Evolutionary conservation across 2,113 vertebrate genomes (phyloP).

Genomic region (Camelus bactrianus): DNA sequence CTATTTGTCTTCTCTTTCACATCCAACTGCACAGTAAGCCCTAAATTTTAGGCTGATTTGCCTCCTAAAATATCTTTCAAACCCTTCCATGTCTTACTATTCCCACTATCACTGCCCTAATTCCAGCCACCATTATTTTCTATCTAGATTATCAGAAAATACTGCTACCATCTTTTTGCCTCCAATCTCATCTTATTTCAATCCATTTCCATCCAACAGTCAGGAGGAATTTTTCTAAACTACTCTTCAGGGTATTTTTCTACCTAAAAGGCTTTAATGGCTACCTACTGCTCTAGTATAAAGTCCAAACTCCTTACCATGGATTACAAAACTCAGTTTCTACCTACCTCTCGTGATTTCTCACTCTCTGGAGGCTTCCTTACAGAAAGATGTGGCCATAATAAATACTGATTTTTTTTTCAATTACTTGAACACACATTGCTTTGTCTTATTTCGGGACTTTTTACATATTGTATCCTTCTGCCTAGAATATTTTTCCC

Average conservation of each 20-base stretch:
- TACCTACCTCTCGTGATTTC: background rate
- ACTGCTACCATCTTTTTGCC: background rate
- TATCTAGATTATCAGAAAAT: background rate
- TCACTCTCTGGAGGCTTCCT: background rate
- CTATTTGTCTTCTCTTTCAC: background rate
- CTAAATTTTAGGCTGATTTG: background rate
- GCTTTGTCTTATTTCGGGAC: background rate
- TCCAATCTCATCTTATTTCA: slow-evolving; percentile 18
- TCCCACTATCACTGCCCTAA: background rate
- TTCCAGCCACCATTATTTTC: background rate
- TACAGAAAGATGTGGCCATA: background rate
- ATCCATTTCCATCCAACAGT: background rate
- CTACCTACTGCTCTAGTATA: background rate
- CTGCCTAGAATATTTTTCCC: background rate
- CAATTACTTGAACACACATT: background rate
- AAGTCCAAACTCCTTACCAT: slow-evolving; percentile 12
- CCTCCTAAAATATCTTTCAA: background rate
- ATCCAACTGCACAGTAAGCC: background rate
- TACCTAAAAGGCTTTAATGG: background rate
- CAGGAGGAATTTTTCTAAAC: slow-evolving; percentile 7
- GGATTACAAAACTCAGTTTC: background rate
- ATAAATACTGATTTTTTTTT: background rate
- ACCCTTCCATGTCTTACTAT: background rate
- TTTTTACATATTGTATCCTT: background rate
- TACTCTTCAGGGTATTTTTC: background rate